A percentile compares a stretch with the other conserved stretches of the same genome.
phyloP scores from a whole-genome alignment of 35 echinoderm and acorn worm genomes.

The Hemicentrotus pulcherrimus region DNA sequence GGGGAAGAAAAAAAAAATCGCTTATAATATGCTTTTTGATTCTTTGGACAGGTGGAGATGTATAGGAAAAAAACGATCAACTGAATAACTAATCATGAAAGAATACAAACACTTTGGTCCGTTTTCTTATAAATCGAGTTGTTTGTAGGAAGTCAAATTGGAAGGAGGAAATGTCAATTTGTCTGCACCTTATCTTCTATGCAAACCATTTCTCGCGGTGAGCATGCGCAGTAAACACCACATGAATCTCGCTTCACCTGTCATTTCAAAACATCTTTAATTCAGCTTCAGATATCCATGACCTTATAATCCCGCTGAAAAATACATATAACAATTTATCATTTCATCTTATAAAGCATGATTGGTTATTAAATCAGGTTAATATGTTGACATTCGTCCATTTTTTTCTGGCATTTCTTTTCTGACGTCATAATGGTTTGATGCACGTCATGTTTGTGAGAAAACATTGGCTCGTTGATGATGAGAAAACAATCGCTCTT shows the following conservation, averaged over 20 bases:
- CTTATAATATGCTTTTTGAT: too few relatives aligned
- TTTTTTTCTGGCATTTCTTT: neutral
- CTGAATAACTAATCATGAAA: neutral
- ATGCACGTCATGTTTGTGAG: neutral
- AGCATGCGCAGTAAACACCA: neutral
- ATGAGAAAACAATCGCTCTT: neutral
- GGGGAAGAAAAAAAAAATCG: too few relatives aligned
- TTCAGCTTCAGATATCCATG: neutral
- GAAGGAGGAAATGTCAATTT: neutral
- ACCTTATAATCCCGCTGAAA: neutral
- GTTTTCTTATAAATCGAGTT: neutral
- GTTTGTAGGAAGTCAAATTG: conserved; percentile 17
- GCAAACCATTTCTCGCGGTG: neutral
- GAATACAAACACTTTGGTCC: neutral
- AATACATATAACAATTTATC: neutral
- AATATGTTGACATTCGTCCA: neutral
- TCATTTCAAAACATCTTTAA: neutral
- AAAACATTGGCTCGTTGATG: neutral
- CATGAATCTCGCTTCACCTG: neutral
- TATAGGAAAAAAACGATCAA: neutral
- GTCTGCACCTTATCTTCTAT: neutral
- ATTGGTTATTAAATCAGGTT: neutral
- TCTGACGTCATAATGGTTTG: neutral
- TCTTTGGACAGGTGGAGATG: neutral
- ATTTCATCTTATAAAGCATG: neutral